Evolutionary conservation across 2,113 vertebrate species (phyloP).

Genomic region (Brienomyrus longianalis): DNA sequence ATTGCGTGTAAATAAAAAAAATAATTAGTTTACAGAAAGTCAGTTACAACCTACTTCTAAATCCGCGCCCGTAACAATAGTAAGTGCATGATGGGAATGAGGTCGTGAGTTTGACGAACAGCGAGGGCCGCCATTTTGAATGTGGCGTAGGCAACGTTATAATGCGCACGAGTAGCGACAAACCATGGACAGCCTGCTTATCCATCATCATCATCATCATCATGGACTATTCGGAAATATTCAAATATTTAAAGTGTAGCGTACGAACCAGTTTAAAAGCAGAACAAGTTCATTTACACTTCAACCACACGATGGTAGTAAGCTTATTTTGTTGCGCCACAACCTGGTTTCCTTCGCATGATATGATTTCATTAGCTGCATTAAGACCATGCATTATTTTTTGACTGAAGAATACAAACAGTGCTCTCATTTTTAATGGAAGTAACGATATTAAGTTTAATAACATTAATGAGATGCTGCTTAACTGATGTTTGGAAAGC

Average conservation of each 20-base stretch:
- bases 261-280: not conserved
- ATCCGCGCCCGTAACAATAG: not conserved
- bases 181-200: not conserved
- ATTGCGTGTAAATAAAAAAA: too few species aligned
- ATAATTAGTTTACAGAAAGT: not conserved
- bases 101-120: not conserved
- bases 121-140: not conserved
- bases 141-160: constrained; percentile 11
- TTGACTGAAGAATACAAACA: not conserved
- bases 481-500: not conserved
- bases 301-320: not conserved
- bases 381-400: not conserved
- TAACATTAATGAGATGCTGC: not conserved
- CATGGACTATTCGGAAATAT: not conserved
- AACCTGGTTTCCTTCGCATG: not conserved
- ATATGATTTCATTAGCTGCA: not conserved
- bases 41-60: not conserved
- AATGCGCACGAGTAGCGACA: constrained; percentile 31
- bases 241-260: not conserved
- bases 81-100: not conserved
- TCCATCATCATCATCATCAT: not conserved
- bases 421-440: not conserved
- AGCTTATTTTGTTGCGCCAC: not conserved
- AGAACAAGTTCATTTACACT: not conserved
- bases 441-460: not conserved